These are phyloP conservation scores for Bradypodion ventrale DNA, from an alignment of 2,797 vertebrate species.

Conservation along the genomic window DNA sequence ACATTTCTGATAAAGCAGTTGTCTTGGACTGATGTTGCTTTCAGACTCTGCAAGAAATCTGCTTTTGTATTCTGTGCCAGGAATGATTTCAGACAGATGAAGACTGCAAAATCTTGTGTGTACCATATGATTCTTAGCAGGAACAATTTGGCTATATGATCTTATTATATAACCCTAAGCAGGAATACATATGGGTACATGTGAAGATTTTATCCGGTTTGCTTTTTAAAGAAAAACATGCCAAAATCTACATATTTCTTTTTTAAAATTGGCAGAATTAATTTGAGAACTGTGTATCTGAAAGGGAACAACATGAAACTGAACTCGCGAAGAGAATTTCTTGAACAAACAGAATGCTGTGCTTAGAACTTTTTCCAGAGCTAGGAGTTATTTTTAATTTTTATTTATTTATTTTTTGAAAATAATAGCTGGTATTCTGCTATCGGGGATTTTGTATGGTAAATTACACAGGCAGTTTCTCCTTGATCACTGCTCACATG, in stretches of 20 bases:
- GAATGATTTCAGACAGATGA: conserved; percentile 1
- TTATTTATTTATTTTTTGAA: too few relatives aligned
- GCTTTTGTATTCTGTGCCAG: background rate
- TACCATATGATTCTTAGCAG: background rate
- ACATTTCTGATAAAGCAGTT: background rate
- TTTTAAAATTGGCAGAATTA: too few relatives aligned
- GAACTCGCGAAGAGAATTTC: background rate
- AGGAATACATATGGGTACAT: background rate
- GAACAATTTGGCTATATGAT: background rate
- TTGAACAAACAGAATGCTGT: background rate
- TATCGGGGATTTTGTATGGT: too few relatives aligned
- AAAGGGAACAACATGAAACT: too few relatives aligned
- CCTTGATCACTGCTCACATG: too few relatives aligned
- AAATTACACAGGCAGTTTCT: too few relatives aligned
- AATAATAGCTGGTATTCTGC: too few relatives aligned
- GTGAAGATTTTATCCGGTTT: background rate
- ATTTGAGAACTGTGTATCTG: too few relatives aligned
- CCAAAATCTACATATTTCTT: too few relatives aligned
- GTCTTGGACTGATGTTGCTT: conserved; percentile 1
- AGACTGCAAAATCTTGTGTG: background rate
- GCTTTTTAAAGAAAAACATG: background rate
- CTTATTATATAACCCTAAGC: background rate
- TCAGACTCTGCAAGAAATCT: background rate
- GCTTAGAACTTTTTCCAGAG: background rate
- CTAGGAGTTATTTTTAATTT: too few relatives aligned